A percentile compares a stretch with the other conserved stretches of the same genome.
phyloP scores from a whole-genome alignment of 2,888 invertebrate genomes.

The Eumacrocentrus americanus region DNA sequence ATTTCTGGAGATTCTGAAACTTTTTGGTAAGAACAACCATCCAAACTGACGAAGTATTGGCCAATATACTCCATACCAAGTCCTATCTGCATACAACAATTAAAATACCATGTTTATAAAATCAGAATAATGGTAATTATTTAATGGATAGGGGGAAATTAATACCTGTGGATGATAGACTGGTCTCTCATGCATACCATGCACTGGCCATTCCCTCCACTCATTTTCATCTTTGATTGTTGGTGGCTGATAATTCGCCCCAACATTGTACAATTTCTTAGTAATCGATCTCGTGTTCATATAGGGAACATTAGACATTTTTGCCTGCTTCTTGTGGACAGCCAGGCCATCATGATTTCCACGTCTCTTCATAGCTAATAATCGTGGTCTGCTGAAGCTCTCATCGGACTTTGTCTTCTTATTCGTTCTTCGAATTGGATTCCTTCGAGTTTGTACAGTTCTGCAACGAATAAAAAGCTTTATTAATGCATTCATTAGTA shows the following conservation, averaged over 20 bases:
- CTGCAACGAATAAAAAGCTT: slow-evolving; percentile 21
- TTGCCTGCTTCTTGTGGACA: slow-evolving; percentile 35
- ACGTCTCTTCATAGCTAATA: slow-evolving; percentile 42
- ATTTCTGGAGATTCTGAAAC: slow-evolving; percentile 42
- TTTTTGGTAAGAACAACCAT: slow-evolving; percentile 47
- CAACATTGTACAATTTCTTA: slow-evolving; percentile 52
- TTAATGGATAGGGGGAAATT: not conserved
- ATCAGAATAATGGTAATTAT: slow-evolving; percentile 9
- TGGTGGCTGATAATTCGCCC: slow-evolving; percentile 54
- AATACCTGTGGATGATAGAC: slow-evolving; percentile 52
- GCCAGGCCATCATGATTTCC: slow-evolving; percentile 19
- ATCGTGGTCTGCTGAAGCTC: slow-evolving; percentile 38
- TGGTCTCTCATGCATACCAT: slow-evolving; percentile 59
- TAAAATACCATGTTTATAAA: too few species aligned
- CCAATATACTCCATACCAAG: slow-evolving; percentile 51
- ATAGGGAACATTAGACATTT: slow-evolving; percentile 39
- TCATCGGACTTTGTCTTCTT: slow-evolving; percentile 40
- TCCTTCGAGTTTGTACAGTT: too few species aligned
- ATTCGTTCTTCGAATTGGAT: slow-evolving; percentile 45
- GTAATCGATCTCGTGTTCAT: slow-evolving; percentile 59
- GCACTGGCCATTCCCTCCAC: slow-evolving; percentile 56
- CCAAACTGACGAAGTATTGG: slow-evolving; percentile 46
- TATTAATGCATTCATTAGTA: not conserved
- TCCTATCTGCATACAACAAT: slow-evolving; percentile 42
- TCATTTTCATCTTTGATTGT: slow-evolving; percentile 47